Evolutionary conservation across 2,797 vertebrate genomes (phyloP), one percentile per base, ranked within the genome.

Genomic region (Discoglossus pictus): DNA sequence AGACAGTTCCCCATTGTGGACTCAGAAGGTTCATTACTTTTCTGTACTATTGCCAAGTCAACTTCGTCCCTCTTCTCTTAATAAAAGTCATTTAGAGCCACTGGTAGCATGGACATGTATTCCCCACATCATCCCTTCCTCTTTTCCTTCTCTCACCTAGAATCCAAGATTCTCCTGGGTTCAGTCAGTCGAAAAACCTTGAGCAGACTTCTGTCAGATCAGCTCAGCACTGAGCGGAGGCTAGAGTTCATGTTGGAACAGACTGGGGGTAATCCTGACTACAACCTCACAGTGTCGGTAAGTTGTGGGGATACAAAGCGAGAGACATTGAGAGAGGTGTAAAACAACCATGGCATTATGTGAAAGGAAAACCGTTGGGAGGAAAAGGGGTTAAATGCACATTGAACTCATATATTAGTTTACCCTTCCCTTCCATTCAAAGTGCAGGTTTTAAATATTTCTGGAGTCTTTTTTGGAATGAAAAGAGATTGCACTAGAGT

Each of bases 141-240:
- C 2, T 6, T 1, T 21, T 6, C 18, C 18, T 2, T 20, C 10
- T 7, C 7, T 15, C 11, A 2, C 6, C 0, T 36, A 77, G 76
- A 66, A 3, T 75, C 72, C 3, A 44, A 62, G 10, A 47, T 76
- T 10, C 31, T 78, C 15, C 23, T 78, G 48, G 76, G 76, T 0
- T 67, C 72, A 2, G 24, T 76, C 24, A 42, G 36, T 9, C 53
- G 69, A 11, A 76, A 73, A 12, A 40, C 40, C 1, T 73, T 78
- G 1, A 56, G 8, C 38, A 64, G 24, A 2, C 53, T 76, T 2
- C 39, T 76, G 10, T 46, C 54, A 0, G 68, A 73, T 11, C 77
- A 74, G 12, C 75, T 69, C 0, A 66, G 75, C 12, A 7, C 66
- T 0, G 56, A 69, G 55, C 59, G 51, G 13, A 68, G 77, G 2